Base-by-base conservation (phyloP, 2,888 invertebrate species). In the Acleris holmiana region DNA sequence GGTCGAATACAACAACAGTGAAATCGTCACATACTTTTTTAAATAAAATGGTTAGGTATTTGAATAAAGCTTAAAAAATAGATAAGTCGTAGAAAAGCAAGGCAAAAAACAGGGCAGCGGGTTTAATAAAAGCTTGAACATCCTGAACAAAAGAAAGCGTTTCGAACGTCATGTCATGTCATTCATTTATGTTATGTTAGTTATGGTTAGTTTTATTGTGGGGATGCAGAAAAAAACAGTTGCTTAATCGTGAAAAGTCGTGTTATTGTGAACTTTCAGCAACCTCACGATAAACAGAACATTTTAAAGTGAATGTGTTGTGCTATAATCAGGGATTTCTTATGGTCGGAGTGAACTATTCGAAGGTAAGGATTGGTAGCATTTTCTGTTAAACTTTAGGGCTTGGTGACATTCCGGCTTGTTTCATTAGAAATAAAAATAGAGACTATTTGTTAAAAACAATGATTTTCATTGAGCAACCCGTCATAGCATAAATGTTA, bases 161-260 rank as follows among this genome's bases (percentile, higher is more conserved):
- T 58, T 41, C 25, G 49, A 53, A 61, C 62, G 57, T 41, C 48
- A 65, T 59, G 63, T 64, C 53, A 64, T 51, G 47, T 64, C 58
- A 57, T 63, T 40, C 18, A 47, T 54, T 29, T 8, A 29, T 44
- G 44, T 44, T 17, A 44, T 44, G 59, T 65, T 60, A 65, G 55
- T 65, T 60, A 65, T 65, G 65, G 59, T 65, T 65, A 60, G 54
- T 60, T 65, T 65, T 62, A 60, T 57, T 65, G 53, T 65, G 35
- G 21, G 44, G 60, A 65, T 21, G 54, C 54, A 59, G 48, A 19
- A 60, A 44, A 7, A 55, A 46, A 46, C 60, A 44, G 50, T 55
- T 50, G 65, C 55, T 49, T 60, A 55, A 35, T 60, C 5, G 49
- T 65, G 41, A 60, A 60, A 59, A 60, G 48, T 47, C 29, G 55